These are phyloP conservation scores for Drosophila pseudotalamancana DNA, from an alignment of 2,888 invertebrate genomes.

Conservation along the genomic window DNA sequence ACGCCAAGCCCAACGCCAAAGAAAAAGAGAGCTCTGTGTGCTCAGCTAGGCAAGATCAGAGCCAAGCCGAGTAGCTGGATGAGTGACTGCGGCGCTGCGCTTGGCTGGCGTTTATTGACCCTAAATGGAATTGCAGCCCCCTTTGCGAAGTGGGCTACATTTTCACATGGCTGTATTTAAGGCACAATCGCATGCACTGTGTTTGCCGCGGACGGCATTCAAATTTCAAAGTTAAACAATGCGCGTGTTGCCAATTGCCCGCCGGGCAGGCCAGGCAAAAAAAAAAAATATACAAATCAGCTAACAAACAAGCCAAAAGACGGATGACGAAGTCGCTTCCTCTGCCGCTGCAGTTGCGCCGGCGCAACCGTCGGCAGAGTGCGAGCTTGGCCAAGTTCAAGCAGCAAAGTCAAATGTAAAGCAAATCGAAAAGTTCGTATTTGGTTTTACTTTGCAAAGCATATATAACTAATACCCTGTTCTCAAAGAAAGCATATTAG, in stretches of 20 bases:
- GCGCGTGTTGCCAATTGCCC: conserved; percentile 39
- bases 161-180: conserved; percentile 43
- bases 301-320: conserved; percentile 40
- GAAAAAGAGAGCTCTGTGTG: not conserved
- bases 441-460: conserved; percentile 34
- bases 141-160: not conserved
- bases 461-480: conserved; percentile 14
- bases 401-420: conserved; percentile 50
- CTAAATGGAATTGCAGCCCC: conserved; percentile 66
- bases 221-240: conserved; percentile 64
- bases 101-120: conserved; percentile 78
- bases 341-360: conserved; percentile 24
- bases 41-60: conserved; percentile 35
- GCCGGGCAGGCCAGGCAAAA: not conserved
- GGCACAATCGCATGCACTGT: conserved; percentile 56
- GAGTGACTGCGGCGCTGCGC: conserved; percentile 46
- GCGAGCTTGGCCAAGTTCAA: conserved; percentile 69
- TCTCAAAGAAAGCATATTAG: not conserved
- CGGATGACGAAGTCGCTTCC: conserved; percentile 1
- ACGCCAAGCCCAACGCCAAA: not conserved
- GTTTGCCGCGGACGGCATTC: conserved; percentile 39
- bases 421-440: conserved; percentile 13
- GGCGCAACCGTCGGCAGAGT: conserved; percentile 30
- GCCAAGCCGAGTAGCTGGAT: conserved; percentile 34
- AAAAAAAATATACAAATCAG: conserved; percentile 35